Base-by-base conservation (phyloP, 2,797 vertebrate species). In the Anguilla marmorata region DNA sequence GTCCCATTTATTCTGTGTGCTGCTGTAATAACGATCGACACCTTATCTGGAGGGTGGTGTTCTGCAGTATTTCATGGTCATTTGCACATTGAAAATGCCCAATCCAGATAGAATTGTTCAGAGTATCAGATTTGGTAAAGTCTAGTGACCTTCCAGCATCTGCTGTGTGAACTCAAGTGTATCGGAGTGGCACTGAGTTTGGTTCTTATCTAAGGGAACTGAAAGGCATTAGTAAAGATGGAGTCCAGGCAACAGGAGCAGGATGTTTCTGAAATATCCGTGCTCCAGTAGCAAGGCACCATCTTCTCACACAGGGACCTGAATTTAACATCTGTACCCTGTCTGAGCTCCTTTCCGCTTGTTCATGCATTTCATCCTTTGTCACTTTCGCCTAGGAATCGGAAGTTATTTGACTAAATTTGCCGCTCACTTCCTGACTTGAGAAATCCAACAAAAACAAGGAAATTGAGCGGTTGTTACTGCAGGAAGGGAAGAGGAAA, bases 1-100 rank as follows among this genome's bases (percentile, higher is more conserved):
- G 69, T 54, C 48, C 30, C 8, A 87, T 89, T 88, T 90, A 85
- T 50, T 86, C 27, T 85, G 33, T 89, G 8, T 87, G 63, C 54
- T 84, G 50, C 45, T 79, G 74, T 50, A 82, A n/a, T 48, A 24
- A 37, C 41, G 48, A 45, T 24, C 4, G 27, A 76, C 33, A 16
- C 72, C 72, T 27, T 16, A 9, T 45, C 30, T 79, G 74, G 2
- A 48, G n/a, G 24, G n/a, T 21, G 79, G 1, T n/a, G 1, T 82
- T 82, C 45, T 82, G 8, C 45, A 50, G 45, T 82, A 82, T n/a
- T 50, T 6, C 79, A 82, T 82, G 45, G 21, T 82, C 79, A n/a
- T 48, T 48, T 82, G 19, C 74, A 6, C 3, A 21, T 72, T 30
- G 1, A 45, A 79, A 79, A 79, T 79, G 37, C 45, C 74, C 16